Base-by-base conservation (phyloP, 2,113 vertebrate species). In the Gadus chalcogrammus region DNA sequence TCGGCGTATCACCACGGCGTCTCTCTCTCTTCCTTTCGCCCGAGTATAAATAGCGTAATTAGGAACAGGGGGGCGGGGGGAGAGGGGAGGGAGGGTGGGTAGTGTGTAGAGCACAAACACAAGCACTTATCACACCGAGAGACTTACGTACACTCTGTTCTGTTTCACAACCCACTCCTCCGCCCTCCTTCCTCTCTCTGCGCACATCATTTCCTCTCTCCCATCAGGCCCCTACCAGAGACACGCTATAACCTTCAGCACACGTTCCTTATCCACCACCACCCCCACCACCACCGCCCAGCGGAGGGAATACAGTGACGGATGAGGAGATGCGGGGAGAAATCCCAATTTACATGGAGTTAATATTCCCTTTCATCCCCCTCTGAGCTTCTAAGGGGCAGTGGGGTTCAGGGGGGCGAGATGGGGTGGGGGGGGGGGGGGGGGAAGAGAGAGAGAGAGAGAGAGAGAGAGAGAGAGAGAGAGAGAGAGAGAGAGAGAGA, bases 41-140 rank as follows among this genome's bases (percentile, higher is more conserved):
- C 55, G 38, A 65, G 74, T 84, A 85, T 85, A 89, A 89, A 88
- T 85, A 88, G 83, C 79, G 78, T 88, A 88, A 89, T 90, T 89
- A 89, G 85, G 76, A 82, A 87, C 67, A 74, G 83, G 83, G 83
- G 86, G 31, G 31, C 4, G 31, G 31, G 31, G 31, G 31, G 31
- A 6, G 31, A 6, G 31, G 31, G 31, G 31, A 7, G 2, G 31
- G 31, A 7, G 31, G 31, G 31, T 35, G 31, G 31, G 31, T 35
- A 35, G 31, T 35, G 31, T 35, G 31, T 35, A 35, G 31, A 35
- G 81, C 77, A 80, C 85, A 84, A 79, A 84, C 83, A 86, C 87
- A 88, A 82, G 83, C 85, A 88, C 88, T 88, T 90, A 90, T 90
- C 87, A 81, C 74, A 69, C 42, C 42, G 42, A 13, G 42, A 48